Evolutionary conservation across 2,113 vertebrate species (phyloP), one percentile per base, ranked within the genome.

Genomic region (Gadus macrocephalus): DNA sequence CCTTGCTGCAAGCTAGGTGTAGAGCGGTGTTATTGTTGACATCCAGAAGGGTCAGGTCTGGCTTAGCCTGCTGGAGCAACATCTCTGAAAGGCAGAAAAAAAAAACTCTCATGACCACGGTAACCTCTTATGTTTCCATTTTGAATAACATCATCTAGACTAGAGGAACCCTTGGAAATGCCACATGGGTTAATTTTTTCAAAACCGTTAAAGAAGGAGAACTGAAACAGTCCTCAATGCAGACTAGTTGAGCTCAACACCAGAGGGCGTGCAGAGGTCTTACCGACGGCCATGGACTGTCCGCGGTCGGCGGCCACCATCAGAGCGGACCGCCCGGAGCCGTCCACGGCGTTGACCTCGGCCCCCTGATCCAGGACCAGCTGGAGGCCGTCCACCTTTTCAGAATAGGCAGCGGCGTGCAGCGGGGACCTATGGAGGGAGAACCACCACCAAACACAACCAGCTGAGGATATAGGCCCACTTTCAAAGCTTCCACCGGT

Each of bases 1-100:
- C 97, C 95, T 97, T 96, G 92, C 91, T 96, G 91, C 97, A 99
- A 87, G 97, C 96, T 90, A 98, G 89, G 90, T 99, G 97, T 87
- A 99, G 95, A 87, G 95, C 96, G 59, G 97, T 98, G 92, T 98
- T 98, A 90, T 95, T 95, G 89, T 94, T 95, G 89, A 92, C 89
- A 77, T 99, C 97, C 91, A 95, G 91, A 89, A 96, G 91, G 78
- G 93, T 93, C 78, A 96, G 91, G 80, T 98, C 95, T 35, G 95
- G 93, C 89, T 95, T 96, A 6, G 91, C 94, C 75, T 93, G 93
- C 83, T 92, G 96, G 81, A 98, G 92, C 91, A 99, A 91, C 84
- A 95, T 93, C 83, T 98, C 97, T 98, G 85, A 53, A 86, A 87
- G 61, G 61, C 53, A 81, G 28, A 77, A 76, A 82, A 12, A 42